Evolutionary conservation across 2,797 vertebrate species (phyloP), one percentile per base, ranked within the genome.

Genomic region (Enteromius unitaeniatus): DNA sequence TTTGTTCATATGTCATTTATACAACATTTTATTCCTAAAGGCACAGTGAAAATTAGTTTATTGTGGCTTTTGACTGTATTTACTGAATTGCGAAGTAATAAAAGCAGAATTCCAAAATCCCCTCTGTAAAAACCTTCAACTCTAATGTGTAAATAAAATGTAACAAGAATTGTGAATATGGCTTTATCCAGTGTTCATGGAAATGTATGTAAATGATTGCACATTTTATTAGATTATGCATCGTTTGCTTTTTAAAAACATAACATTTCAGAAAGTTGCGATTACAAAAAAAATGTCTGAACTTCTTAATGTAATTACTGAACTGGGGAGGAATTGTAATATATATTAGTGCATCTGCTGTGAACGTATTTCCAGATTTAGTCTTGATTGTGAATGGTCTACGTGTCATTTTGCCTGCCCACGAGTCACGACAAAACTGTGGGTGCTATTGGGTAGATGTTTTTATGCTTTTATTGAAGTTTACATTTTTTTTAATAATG

Each of bases 341-440:
- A 28, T 62, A 60, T 60, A 23, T 58, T 55, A 7, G 53, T 23
- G 23, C 8, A 0, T 55, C 34, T 34, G 34, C 34, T 34, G 34
- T 34, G 34, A 5, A 34, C 34, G 4, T 34, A 34, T 34, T 34
- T 28, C 5, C 65, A 62, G 28, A 88, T 86, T 75, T 87, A 74
- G 80, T 86, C 89, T 84, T 81, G 79, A 86, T 75, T 85, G 88
- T 86, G 85, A 62, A 62, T 84, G 86, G 84, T 82, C 74, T 76
- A 79, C 81, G 82, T 51, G 68, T 67, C 74, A 26, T 74, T 68
- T 67, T 70, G 88, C 89, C 87, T 85, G 87, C 62, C 64, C 70
- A 49, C 53, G 14, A n/a, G 72, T 74, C 49, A 55, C 0, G 10
- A 37, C 72, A 53, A 37, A 75, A 11, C 72, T 53, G 49, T 53